Conservation (phyloP, 2,888 invertebrate species). For the Melipona beecheii region DNA sequence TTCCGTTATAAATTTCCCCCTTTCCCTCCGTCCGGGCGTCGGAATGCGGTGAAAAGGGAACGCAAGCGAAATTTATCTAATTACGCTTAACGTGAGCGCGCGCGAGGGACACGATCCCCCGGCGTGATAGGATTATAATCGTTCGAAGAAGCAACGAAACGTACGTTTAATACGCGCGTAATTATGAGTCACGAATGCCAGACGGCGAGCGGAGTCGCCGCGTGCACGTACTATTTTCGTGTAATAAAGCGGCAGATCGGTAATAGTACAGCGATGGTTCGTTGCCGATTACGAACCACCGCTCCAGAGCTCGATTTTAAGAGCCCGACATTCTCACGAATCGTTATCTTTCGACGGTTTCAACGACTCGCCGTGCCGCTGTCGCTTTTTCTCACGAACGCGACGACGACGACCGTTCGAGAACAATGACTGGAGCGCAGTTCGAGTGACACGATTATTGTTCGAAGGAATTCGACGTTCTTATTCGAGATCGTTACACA, state of each 20-base stretch:
- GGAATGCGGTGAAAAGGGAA: conserved; percentile 12
- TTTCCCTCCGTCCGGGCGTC: not conserved
- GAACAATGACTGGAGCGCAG: too few relatives aligned
- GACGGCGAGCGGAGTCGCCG: conserved; percentile 13
- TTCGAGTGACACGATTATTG: too few relatives aligned
- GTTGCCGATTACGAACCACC: conserved; percentile 17
- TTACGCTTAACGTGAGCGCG: conserved; percentile 17
- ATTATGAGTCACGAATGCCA: conserved; percentile 42
- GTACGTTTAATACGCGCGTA: conserved; percentile 30
- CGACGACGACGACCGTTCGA: too few relatives aligned
- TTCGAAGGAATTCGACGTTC: too few relatives aligned
- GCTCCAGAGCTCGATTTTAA: conserved; percentile 37
- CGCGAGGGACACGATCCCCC: conserved; percentile 4
- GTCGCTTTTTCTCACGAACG: too few relatives aligned
- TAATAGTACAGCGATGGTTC: conserved; percentile 22
- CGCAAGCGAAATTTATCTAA: conserved; percentile 28
- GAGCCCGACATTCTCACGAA: conserved; percentile 63
- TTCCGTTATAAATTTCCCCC: conserved; percentile 33
- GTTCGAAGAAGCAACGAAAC: conserved; percentile 19
- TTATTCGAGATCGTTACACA: too few relatives aligned
- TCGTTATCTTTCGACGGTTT: conserved; percentile 50
- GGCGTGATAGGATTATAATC: conserved; percentile 27
- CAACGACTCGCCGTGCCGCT: too few relatives aligned
- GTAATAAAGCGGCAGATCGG: conserved; percentile 39
- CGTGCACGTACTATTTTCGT: conserved; percentile 15